Evolutionary conservation across 2,113 vertebrate genomes (phyloP).

Genomic region (Cavia porcellus): DNA sequence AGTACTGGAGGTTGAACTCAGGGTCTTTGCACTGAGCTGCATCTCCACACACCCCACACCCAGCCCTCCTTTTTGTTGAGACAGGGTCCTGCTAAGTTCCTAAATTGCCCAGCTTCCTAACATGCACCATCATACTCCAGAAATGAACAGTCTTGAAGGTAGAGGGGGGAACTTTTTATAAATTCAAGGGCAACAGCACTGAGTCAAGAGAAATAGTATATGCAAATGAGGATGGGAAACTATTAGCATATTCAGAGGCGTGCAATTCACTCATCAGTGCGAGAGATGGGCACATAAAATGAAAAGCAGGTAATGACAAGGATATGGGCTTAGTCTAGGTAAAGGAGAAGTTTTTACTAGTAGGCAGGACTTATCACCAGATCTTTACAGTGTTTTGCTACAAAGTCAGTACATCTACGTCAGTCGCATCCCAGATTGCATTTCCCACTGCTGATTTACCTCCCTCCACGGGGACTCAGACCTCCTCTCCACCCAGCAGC

Average conservation of each 20-base stretch:
- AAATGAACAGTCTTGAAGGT: not conserved
- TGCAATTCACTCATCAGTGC: not conserved
- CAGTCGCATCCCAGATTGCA: not conserved
- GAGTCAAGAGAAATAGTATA: not conserved
- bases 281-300: not conserved
- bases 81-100: not conserved
- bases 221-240: not conserved
- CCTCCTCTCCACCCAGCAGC: not conserved
- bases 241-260: not conserved
- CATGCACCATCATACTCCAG: not conserved
- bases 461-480: not conserved
- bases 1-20: not conserved
- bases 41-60: not conserved
- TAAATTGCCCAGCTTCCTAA: not conserved
- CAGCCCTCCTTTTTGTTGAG: not conserved
- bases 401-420: not conserved
- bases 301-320: not conserved
- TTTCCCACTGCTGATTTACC: not conserved
- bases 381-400: not conserved
- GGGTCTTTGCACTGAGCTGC: not conserved
- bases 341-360: not conserved
- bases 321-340: not conserved
- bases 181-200: not conserved
- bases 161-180: not conserved
- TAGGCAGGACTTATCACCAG: not conserved